Base-by-base conservation (phyloP, 2,113 vertebrate genomes). In the Hepsetus odoe region DNA sequence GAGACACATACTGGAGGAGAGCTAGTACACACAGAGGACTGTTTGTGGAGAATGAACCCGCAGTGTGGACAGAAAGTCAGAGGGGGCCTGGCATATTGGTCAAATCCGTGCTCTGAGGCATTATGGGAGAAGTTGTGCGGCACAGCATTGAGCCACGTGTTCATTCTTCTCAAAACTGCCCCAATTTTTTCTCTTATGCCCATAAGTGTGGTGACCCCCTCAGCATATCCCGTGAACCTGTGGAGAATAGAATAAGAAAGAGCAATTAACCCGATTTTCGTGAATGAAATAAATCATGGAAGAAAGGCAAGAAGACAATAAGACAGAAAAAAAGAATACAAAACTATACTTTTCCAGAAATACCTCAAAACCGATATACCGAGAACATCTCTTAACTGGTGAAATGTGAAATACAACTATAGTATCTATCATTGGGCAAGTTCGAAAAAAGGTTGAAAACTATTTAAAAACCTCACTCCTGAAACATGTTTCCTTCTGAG, bases 161-260 rank as follows among this genome's bases (percentile, higher is more conserved):
- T 91, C 83, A 90, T 89, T 91, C 85, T 79, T 86, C 80, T 91
- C 83, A 88, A 87, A 87, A 90, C 75, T 84, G 83, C 82, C 86
- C 83, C 70, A 61, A 53, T 66, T 14, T 33, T 73, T 87, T 86
- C 85, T 89, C 85, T 89, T 85, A 85, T 87, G 85, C 86, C 85
- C 85, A 81, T 88, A 69, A 85, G 85, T 81, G 82, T 86, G 88
- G 83, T 86, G 87, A 88, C 83, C 89, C n/a, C 80, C 59, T 79
- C 83, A 74, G 44, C 46, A 16, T 70, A 22, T 68, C 83, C 77
- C 65, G 61, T 55, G 80, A 85, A 89, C 88, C 91, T 92, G 89
- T 28, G 80, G 40, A 86, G 82, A 89, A 74, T 77, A 83, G 66
- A 80, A 84, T 46, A 80, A 83, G 77, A 84, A 83, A 64, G 22